These are phyloP conservation scores for Azorinus chamasolen DNA, from an alignment of 2,888 invertebrate species.

Conservation along the genomic window DNA sequence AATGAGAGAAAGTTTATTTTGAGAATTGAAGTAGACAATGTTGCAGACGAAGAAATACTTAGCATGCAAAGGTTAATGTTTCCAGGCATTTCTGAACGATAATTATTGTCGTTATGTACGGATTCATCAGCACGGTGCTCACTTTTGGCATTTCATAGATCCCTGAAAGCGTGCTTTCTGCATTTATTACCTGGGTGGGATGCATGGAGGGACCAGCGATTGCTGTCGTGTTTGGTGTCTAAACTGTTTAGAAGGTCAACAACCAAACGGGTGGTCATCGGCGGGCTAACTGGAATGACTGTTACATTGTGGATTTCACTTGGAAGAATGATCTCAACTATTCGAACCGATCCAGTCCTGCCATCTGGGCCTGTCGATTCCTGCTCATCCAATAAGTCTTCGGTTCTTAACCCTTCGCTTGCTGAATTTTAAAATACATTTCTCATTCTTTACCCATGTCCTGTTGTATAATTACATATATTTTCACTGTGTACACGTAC, in stretches of 20 bases:
- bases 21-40: too few species aligned
- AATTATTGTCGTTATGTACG: constrained; percentile 34
- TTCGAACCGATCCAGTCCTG: constrained; percentile 20
- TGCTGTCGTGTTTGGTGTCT: constrained; percentile 39
- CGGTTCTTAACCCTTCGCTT: too few species aligned
- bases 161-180: constrained; percentile 16
- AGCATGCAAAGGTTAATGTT: constrained; percentile 18
- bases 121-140: constrained; percentile 27
- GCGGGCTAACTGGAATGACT: constrained; percentile 20
- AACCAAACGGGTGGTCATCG: constrained; percentile 33
- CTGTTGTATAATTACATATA: too few species aligned
- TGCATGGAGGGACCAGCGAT: constrained; percentile 38
- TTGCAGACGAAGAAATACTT: too few species aligned
- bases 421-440: too few species aligned
- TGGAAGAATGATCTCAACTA: constrained; percentile 15
- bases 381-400: constrained; percentile 16
- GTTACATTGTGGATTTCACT: constrained; percentile 32
- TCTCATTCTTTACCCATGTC: too few species aligned
- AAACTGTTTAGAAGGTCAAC: constrained; percentile 31
- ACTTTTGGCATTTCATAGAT: constrained; percentile 21
- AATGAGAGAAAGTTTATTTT: too few species aligned
- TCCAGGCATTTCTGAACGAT: constrained; percentile 32
- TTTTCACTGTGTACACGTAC: too few species aligned
- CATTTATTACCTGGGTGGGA: constrained; percentile 31
- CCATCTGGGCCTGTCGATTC: constrained; percentile 31